These are phyloP conservation scores for Cynopterus brachyotis DNA, from an alignment of 2,113 vertebrate species.

Conservation along the genomic window DNA sequence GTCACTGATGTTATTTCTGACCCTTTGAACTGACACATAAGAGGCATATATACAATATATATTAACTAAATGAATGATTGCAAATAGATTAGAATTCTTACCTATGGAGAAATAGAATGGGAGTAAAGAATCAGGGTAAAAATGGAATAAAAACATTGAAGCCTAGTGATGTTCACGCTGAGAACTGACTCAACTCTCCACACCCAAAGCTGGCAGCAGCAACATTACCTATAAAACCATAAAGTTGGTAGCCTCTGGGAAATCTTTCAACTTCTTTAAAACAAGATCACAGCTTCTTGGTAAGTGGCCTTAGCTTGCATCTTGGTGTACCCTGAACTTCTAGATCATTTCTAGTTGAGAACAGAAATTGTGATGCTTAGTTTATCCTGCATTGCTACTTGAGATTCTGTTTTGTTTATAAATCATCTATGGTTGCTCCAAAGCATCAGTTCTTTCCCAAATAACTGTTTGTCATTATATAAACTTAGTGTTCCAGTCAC, in stretches of 20 bases:
- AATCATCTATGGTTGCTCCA: background rate
- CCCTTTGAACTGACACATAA: background rate
- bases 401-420: background rate
- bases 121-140: background rate
- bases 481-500: background rate
- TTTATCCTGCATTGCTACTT: background rate
- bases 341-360: conserved; percentile 15
- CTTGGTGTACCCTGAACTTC: background rate
- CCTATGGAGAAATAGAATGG: background rate
- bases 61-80: background rate
- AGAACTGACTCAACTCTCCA: background rate
- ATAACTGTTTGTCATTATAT: background rate
- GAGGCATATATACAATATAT: background rate
- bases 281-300: background rate
- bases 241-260: too few relatives aligned
- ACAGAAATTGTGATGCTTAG: background rate
- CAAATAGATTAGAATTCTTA: background rate
- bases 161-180: background rate
- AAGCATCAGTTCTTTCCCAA: background rate
- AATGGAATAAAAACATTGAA: background rate
- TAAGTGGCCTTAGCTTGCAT: background rate
- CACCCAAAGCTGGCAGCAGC: background rate
- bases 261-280: background rate
- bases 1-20: background rate
- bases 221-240: background rate